These are phyloP conservation scores for Bergia puertoricense DNA, from an alignment of 92 coral and sea anemone genomes.

Conservation along the genomic window DNA sequence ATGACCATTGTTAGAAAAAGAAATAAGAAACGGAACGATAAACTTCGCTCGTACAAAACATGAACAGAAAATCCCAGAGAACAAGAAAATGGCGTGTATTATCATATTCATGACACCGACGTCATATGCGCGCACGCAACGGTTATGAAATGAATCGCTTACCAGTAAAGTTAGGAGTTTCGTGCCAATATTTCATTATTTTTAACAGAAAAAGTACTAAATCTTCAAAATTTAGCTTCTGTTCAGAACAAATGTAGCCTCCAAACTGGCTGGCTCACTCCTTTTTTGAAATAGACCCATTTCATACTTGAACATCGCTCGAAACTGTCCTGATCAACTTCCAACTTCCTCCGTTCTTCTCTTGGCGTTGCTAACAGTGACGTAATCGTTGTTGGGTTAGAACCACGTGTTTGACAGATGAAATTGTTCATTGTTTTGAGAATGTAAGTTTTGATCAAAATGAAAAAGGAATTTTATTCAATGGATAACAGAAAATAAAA, in stretches of 20 bases:
- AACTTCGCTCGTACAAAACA: slow-evolving; percentile 70
- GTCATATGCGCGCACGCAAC: slow-evolving; percentile 99
- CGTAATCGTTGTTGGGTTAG: slow-evolving; percentile 73
- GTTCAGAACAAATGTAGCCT: slow-evolving; percentile 14
- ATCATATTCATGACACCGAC: slow-evolving; percentile 91
- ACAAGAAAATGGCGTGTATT: slow-evolving; percentile 97
- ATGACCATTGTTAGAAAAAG: slow-evolving; percentile 89
- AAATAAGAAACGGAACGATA: slow-evolving; percentile 63
- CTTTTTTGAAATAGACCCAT: slow-evolving; percentile 16
- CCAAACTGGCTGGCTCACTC: slow-evolving; percentile 1
- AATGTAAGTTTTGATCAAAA: slow-evolving; percentile 54
- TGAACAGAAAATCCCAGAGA: slow-evolving; percentile 73
- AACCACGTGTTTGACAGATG: slow-evolving; percentile 93
- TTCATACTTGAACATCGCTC: slow-evolving; percentile 24
- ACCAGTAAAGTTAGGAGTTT: slow-evolving; percentile 78
- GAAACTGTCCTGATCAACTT: slow-evolving; percentile 66
- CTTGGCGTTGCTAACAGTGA: slow-evolving; percentile 70
- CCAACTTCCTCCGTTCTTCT: slow-evolving; percentile 64
- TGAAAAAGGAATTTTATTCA: neutral
- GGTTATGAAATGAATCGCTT: slow-evolving; percentile 67
- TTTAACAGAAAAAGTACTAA: neutral
- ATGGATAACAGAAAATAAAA: neutral
- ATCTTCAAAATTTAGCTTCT: slow-evolving; percentile 6
- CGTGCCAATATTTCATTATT: slow-evolving; percentile 83
- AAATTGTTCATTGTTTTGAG: slow-evolving; percentile 44